These are phyloP conservation scores for Pygoscelis antarcticus DNA, from an alignment of 2,113 vertebrate genomes.

Conservation along the genomic window DNA sequence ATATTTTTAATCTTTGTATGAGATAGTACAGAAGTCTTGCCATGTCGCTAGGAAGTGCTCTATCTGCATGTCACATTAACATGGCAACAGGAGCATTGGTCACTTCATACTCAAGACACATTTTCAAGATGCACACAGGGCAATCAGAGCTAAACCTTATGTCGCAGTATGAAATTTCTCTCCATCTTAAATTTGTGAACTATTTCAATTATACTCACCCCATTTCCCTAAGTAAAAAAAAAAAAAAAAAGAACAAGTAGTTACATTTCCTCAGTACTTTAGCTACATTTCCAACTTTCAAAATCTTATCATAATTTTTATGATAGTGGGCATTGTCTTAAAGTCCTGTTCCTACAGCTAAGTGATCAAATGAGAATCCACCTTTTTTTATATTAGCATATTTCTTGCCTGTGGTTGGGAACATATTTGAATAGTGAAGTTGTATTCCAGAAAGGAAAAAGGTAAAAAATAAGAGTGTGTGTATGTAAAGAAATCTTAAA, in stretches of 20 bases:
- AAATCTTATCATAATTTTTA: neutral
- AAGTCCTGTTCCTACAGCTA: neutral
- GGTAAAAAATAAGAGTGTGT: neutral
- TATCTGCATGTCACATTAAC: neutral
- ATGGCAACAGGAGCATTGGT: neutral
- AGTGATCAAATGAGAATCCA: neutral
- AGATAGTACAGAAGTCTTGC: neutral
- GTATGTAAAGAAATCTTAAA: neutral
- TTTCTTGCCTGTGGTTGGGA: neutral
- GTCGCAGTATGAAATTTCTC: neutral
- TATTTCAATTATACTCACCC: neutral
- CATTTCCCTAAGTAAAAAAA: neutral
- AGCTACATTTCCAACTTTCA: neutral
- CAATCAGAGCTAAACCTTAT: neutral
- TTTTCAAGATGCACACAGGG: neutral
- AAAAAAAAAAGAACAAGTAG: neutral
- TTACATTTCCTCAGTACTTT: neutral
- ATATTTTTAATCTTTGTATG: slow-evolving; percentile 16
- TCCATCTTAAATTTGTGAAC: neutral
- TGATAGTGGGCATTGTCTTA: neutral
- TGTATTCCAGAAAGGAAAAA: neutral
- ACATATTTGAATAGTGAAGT: neutral
- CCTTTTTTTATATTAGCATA: rapidly evolving
- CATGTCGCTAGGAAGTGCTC: neutral
- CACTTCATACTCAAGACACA: neutral